Evolutionary conservation across 2,888 invertebrate species (phyloP).

Genomic region (Eucriotettix oculatus): DNA sequence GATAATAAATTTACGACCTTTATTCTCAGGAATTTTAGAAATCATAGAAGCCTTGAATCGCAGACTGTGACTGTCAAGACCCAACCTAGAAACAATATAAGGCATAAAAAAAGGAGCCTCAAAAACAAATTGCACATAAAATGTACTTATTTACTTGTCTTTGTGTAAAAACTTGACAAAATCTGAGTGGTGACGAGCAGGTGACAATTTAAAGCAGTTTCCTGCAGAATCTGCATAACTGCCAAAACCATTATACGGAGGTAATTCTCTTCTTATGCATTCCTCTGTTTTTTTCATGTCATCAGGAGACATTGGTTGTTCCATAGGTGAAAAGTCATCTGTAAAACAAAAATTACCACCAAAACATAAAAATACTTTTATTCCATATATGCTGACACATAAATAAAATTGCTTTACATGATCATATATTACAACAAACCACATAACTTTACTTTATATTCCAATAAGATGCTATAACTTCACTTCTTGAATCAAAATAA

Average conservation of each 20-base stretch:
- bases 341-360: no score
- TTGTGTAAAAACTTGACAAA: conserved; percentile 65
- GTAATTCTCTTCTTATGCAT: conserved; percentile 32
- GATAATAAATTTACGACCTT: conserved; percentile 57
- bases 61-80: conserved; percentile 57
- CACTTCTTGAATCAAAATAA: no score
- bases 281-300: no score
- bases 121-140: background rate
- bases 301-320: no score
- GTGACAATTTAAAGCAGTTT: conserved; percentile 66
- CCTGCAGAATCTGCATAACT: conserved; percentile 77
- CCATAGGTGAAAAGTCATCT: no score
- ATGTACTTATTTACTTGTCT: conserved; percentile 39
- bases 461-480: no score
- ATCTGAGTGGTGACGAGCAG: conserved; percentile 58
- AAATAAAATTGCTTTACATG: no score
- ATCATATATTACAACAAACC: no score
- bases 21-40: conserved; percentile 46
- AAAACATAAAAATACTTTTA: no score
- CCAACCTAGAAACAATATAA: conserved; percentile 32
- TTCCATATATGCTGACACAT: no score
- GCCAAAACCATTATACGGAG: conserved; percentile 86
- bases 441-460: no score
- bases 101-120: conserved; percentile 12
- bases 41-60: conserved; percentile 65